phyloP scores from a whole-genome alignment of 2,888 invertebrate genomes.

The Epirrhoe alternata region DNA sequence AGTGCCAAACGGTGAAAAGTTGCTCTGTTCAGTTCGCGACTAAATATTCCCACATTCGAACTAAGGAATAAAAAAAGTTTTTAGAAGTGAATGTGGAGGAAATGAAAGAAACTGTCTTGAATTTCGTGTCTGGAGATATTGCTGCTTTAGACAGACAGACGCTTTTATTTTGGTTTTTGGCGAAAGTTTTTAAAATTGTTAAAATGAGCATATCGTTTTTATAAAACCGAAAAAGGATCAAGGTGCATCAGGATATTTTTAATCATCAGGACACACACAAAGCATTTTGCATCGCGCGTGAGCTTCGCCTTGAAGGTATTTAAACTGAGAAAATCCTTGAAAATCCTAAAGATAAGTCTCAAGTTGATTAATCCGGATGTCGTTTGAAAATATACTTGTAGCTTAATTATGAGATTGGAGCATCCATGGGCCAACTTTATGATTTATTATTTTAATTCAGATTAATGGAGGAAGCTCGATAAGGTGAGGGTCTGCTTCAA shows the following conservation, averaged over 20 bases:
- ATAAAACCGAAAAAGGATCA: too few species aligned
- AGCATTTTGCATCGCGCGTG: too few species aligned
- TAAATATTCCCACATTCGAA: slow-evolving; percentile 15
- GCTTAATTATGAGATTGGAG: slow-evolving; percentile 28
- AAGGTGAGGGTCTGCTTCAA: slow-evolving; percentile 6
- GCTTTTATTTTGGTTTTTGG: too few species aligned
- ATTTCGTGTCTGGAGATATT: background rate
- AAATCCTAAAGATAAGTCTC: slow-evolving; percentile 29
- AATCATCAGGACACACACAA: too few species aligned
- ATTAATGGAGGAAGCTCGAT: slow-evolving; percentile 21
- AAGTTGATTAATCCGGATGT: slow-evolving; percentile 39
- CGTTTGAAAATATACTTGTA: slow-evolving; percentile 37
- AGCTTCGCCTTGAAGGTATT: background rate
- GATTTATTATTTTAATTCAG: slow-evolving; percentile 23
- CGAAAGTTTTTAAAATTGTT: background rate
- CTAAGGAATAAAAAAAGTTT: slow-evolving; percentile 6
- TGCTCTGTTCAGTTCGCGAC: slow-evolving; percentile 12
- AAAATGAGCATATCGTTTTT: too few species aligned
- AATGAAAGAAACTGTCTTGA: slow-evolving; percentile 4
- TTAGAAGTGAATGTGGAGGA: background rate
- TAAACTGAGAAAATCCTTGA: slow-evolving; percentile 26
- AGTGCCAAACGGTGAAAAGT: slow-evolving; percentile 20
- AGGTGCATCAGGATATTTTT: too few species aligned
- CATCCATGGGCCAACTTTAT: slow-evolving; percentile 9
- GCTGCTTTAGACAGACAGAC: background rate